These are phyloP conservation scores for Caerostris extrusa DNA, from an alignment of 1,140 invertebrate species.

Conservation along the genomic window DNA sequence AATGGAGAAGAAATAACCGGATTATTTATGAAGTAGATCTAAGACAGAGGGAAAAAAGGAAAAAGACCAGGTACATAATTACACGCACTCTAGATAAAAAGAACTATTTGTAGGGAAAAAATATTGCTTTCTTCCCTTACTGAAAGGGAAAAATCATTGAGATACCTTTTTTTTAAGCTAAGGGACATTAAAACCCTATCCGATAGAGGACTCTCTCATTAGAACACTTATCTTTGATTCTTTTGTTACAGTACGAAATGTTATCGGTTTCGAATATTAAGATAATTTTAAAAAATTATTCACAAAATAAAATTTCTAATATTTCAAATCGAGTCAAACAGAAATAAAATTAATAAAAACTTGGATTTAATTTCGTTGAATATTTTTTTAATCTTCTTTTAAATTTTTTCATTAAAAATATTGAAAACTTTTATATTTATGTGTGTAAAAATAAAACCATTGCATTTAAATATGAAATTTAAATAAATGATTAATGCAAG, in stretches of 20 bases:
- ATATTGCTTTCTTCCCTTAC: conserved; percentile 20
- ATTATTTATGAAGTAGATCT: conserved; percentile 36
- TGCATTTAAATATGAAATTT: no score
- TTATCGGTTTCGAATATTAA: conserved; percentile 22
- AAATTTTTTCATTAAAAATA: no score
- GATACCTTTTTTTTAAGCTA: neutral
- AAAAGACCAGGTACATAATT: conserved; percentile 26
- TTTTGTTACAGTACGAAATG: conserved; percentile 20
- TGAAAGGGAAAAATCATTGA: neutral
- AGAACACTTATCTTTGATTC: neutral
- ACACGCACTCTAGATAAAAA: conserved; percentile 29
- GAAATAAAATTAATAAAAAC: neutral
- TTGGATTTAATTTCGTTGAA: neutral
- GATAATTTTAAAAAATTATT: neutral
- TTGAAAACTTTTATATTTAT: no score
- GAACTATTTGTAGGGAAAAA: conserved; percentile 36
- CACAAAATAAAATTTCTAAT: neutral
- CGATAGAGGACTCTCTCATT: conserved; percentile 7
- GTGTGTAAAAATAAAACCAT: no score
- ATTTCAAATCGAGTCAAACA: neutral
- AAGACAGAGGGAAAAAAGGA: neutral
- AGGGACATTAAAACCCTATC: conserved; percentile 5
- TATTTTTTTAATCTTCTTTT: no score
- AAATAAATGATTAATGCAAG: no score
- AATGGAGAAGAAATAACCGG: conserved; percentile 18